phyloP scores from a whole-genome alignment of 2,888 invertebrate genomes.

The Amphipyra berbera region DNA sequence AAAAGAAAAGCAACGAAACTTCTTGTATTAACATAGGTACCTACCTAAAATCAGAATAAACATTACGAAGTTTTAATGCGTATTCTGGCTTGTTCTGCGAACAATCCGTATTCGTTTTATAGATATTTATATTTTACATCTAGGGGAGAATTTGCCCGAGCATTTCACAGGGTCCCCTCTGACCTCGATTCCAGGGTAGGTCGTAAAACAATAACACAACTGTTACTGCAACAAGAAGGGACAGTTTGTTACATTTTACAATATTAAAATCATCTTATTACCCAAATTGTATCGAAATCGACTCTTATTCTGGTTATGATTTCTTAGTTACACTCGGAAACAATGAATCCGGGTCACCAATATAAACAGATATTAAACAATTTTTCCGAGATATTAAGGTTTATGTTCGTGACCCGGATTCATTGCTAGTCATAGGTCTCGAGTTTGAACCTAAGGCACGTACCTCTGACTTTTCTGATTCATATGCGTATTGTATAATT shows the following conservation, averaged over 20 bases:
- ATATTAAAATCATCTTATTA: neutral
- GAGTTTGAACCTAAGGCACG: too few species aligned
- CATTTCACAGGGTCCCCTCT: slow-evolving; percentile 4
- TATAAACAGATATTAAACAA: too few species aligned
- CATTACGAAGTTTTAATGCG: slow-evolving; percentile 1
- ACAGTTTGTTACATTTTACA: neutral
- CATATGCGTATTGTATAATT: too few species aligned
- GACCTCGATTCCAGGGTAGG: slow-evolving; percentile 8
- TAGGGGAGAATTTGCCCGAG: slow-evolving; percentile 5
- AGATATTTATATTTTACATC: slow-evolving; percentile 5
- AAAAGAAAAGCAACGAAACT: neutral
- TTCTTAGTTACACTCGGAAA: too few species aligned
- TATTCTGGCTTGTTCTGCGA: neutral
- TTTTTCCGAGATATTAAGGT: too few species aligned
- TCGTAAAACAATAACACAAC: slow-evolving; percentile 10
- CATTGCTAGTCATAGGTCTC: too few species aligned
- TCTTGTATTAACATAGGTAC: neutral
- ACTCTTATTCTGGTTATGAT: too few species aligned
- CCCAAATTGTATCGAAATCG: too few species aligned
- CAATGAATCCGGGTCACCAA: too few species aligned
- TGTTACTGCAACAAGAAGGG: slow-evolving; percentile 3
- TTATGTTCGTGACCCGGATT: too few species aligned
- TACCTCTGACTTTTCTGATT: too few species aligned
- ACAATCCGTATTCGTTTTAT: neutral
- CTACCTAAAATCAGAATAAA: slow-evolving; percentile 1